phyloP scores from a whole-genome alignment of 2,888 invertebrate species.

The Acanthacorydalis orientalis region DNA sequence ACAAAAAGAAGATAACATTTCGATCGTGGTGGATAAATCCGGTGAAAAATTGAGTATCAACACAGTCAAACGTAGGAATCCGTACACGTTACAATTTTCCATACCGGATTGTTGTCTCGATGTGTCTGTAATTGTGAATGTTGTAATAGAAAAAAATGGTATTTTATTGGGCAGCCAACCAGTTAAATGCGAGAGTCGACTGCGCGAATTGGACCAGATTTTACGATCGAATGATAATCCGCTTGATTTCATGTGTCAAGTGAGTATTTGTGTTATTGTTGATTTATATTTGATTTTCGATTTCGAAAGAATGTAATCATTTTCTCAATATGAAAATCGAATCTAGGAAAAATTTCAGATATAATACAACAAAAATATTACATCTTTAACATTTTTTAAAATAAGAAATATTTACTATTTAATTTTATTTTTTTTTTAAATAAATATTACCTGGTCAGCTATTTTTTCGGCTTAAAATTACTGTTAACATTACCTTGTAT shows the following conservation, averaged over 20 bases:
- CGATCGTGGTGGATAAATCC: constrained; percentile 64
- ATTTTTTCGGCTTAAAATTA: too few relatives aligned
- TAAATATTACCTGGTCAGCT: too few relatives aligned
- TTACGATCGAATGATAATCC: constrained; percentile 64
- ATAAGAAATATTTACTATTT: too few relatives aligned
- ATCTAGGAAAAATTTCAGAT: too few relatives aligned
- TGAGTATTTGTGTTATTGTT: constrained; percentile 17
- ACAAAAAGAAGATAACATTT: constrained; percentile 56
- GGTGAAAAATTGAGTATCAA: constrained; percentile 61
- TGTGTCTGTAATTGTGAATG: constrained; percentile 65
- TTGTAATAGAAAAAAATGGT: constrained; percentile 67
- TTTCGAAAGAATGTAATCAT: not conserved
- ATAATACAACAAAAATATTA: too few relatives aligned
- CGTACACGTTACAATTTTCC: constrained; percentile 67
- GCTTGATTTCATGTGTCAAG: constrained; percentile 78
- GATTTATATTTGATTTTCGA: not conserved
- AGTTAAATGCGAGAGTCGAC: constrained; percentile 73
- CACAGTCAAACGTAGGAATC: constrained; percentile 63
- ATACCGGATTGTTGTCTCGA: constrained; percentile 71
- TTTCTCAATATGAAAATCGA: too few relatives aligned
- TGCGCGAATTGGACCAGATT: constrained; percentile 68
- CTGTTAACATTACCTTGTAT: too few relatives aligned
- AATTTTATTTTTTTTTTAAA: too few relatives aligned
- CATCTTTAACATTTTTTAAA: too few relatives aligned
- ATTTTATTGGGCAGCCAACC: constrained; percentile 64